phyloP scores from a whole-genome alignment of 2,113 vertebrate genomes.

The Ochotona princeps region DNA sequence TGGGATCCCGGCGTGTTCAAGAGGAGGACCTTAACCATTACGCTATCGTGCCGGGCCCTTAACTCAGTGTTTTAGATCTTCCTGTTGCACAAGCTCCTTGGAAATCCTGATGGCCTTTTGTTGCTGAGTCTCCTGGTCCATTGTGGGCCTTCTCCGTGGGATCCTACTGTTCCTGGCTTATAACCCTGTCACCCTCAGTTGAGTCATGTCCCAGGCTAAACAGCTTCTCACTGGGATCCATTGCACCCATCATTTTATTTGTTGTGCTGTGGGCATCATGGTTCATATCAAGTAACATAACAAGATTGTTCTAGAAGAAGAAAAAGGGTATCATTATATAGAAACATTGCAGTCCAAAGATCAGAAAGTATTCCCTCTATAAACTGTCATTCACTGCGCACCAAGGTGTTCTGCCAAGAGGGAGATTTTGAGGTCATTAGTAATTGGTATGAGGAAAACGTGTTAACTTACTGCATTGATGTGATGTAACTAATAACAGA shows the following conservation, averaged over 20 bases:
- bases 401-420: constrained; percentile 1
- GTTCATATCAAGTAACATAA: not conserved
- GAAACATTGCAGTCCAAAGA: not conserved
- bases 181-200: not conserved
- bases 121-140: not conserved
- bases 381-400: not conserved
- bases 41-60: too few species aligned
- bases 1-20: too few species aligned
- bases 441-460: not conserved
- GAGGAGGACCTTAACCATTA: too few species aligned
- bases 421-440: not conserved
- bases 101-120: not conserved
- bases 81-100: not conserved
- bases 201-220: not conserved
- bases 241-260: not conserved
- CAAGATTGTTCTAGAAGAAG: not conserved
- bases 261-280: not conserved
- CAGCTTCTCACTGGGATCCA: not conserved
- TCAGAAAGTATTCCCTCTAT: not conserved
- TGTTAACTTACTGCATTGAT: constrained; percentile 53
- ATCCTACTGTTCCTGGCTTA: not conserved
- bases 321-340: not conserved
- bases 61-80: not conserved
- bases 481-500: constrained; percentile 61
- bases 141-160: not conserved